Percentiles rank a stretch among this genome's conserved stretches.
These are phyloP conservation scores for Rynchops niger DNA, from an alignment of 2,113 vertebrate genomes.

Conservation along the genomic window DNA sequence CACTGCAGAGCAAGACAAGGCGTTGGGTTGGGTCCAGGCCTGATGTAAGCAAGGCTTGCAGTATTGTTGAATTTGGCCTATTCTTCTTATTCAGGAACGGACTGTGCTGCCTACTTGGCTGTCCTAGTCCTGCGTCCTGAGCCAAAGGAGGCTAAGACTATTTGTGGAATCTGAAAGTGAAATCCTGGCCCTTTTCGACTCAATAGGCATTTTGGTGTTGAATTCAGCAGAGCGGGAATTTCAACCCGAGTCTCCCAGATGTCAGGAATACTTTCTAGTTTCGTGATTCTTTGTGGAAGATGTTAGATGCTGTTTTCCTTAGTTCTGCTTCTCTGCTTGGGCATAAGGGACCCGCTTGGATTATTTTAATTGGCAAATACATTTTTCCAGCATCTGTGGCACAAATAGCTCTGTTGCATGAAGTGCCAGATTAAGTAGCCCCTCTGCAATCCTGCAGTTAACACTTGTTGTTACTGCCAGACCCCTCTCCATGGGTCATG, in stretches of 20 bases:
- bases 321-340: neutral
- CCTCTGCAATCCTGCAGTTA: constrained; percentile 50
- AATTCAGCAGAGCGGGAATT: neutral
- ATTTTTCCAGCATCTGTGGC: constrained; percentile 15
- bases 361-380: constrained; percentile 53
- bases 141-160: constrained; percentile 27
- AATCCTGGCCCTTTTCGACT: neutral
- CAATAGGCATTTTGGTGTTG: constrained; percentile 10
- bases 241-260: neutral
- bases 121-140: neutral
- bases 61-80: constrained; percentile 63
- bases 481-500: neutral
- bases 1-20: constrained; percentile 7
- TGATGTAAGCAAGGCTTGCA: constrained; percentile 46
- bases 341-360: constrained; percentile 19
- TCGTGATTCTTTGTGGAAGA: constrained; percentile 33
- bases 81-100: constrained; percentile 27
- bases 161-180: constrained; percentile 55
- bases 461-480: constrained; percentile 54
- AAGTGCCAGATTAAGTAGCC: constrained; percentile 60
- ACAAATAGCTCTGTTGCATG: constrained; percentile 39
- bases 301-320: constrained; percentile 33
- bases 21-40: constrained; percentile 19
- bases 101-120: constrained; percentile 53
- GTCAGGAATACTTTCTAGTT: neutral